Percentiles rank a stretch among this genome's conserved stretches.
These are phyloP conservation scores for Pandion haliaetus DNA, from an alignment of 2,113 vertebrate genomes.

Conservation along the genomic window DNA sequence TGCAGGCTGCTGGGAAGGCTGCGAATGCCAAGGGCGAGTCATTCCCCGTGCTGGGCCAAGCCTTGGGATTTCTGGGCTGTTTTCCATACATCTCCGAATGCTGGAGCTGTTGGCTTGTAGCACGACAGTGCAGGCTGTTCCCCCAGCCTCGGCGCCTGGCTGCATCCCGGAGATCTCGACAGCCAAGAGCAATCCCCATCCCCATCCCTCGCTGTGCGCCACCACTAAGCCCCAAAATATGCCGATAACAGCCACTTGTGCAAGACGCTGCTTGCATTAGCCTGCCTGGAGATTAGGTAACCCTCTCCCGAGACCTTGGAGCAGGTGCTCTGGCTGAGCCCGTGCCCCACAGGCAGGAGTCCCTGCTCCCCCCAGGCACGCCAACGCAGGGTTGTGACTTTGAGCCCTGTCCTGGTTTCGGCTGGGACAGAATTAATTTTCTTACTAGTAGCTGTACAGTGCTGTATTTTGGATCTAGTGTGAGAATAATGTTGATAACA, in stretches of 20 bases:
- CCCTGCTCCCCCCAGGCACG: not conserved
- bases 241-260: not conserved
- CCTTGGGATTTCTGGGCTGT: not conserved
- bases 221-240: not conserved
- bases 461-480: too few species aligned
- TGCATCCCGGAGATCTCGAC: not conserved
- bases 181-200: not conserved
- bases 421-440: too few species aligned
- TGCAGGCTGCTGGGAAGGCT: not conserved
- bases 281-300: slow-evolving; percentile 8
- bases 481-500: too few species aligned
- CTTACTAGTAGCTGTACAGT: too few species aligned
- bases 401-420: not conserved
- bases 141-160: not conserved
- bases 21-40: not conserved
- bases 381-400: not conserved
- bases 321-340: slow-evolving; percentile 20
- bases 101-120: not conserved
- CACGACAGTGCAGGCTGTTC: not conserved
- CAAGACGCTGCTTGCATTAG: not conserved
- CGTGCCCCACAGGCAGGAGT: not conserved
- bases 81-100: not conserved
- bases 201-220: not conserved
- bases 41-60: not conserved
- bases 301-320: not conserved